Base-by-base conservation (phyloP, 2,888 invertebrate genomes). In the Pterostichus madidus region DNA sequence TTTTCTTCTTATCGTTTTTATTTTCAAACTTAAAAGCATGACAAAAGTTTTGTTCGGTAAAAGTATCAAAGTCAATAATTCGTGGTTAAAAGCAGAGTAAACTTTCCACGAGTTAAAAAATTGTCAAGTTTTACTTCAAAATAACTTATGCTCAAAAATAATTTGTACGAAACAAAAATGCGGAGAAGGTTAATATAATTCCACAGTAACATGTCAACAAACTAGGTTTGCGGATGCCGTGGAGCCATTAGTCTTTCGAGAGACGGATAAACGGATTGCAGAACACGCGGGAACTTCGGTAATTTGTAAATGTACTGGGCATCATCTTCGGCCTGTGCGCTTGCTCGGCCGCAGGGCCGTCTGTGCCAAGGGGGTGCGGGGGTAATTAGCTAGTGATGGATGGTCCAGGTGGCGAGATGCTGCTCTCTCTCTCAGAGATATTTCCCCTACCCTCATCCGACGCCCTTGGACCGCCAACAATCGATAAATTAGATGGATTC, bases 361-460 rank as follows among this genome's bases (percentile, higher is more conserved):
- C 64, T 13, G 64, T 64, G 32, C 64, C 13, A 13, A 15, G 44
- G n/a, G 53, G 73, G 73, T 11, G 64, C 13, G 73, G 73, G 59
- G 61, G 78, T 84, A 84, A 84, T 84, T 84, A 84, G 80, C 80
- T 71, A 44, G 84, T 84, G 84, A 84, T 84, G 84, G 84, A 84
- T 84, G 84, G 84, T 80, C 83, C 84, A 84, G 84, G 84, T 84
- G 84, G 76, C 83, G 75, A 59, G 79, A 71, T 56, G 75, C 31
- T 39, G 39, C 39, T 39, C 39, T 39, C 39, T 39, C 39, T 39
- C 39, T 39, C 39, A 39, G 8, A 39, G 39, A 39, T 39, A 39
- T 5, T 31, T 46, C 49, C 73, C 73, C 73, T 10, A 17, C 35
- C 73, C 68, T 61, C 7, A 73, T 73, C 75, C 61, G 78, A 68